Percentiles rank a stretch among this genome's conserved stretches.
Evolutionary conservation across 2,888 invertebrate species (phyloP).

Genomic region (Euzetes globulus): DNA sequence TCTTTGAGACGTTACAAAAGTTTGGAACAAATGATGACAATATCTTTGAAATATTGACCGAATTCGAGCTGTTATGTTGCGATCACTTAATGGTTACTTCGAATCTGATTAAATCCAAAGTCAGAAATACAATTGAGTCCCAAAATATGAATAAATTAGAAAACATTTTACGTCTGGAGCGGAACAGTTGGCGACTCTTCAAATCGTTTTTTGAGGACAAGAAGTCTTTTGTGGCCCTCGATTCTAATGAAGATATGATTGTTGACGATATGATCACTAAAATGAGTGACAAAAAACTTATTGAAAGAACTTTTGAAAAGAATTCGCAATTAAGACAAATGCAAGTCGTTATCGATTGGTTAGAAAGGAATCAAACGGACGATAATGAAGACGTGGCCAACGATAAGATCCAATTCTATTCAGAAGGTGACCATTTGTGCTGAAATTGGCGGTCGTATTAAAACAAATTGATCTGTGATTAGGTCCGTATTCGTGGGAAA

Average conservation of each 20-base stretch:
- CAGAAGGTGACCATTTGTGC: constrained; percentile 54
- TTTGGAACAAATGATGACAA: constrained; percentile 42
- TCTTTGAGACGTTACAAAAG: constrained; percentile 22
- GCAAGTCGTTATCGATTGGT: constrained; percentile 84
- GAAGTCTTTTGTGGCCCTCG: constrained; percentile 44
- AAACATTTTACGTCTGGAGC: constrained; percentile 62
- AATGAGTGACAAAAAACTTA: constrained; percentile 57
- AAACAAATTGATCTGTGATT: background rate
- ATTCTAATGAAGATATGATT: constrained; percentile 38
- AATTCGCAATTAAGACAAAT: constrained; percentile 53
- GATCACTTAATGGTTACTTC: constrained; percentile 55
- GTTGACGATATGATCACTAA: constrained; percentile 41
- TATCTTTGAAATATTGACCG: constrained; percentile 57
- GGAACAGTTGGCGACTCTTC: constrained; percentile 79
- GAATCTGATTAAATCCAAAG: constrained; percentile 48
- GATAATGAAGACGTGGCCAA: constrained; percentile 48
- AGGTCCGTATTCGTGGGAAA: constrained; percentile 56
- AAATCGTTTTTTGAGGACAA: constrained; percentile 75
- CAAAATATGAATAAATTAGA: constrained; percentile 33
- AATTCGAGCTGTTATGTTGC: constrained; percentile 59
- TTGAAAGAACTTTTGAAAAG: constrained; percentile 55
- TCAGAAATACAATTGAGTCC: constrained; percentile 29
- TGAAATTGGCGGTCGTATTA: background rate
- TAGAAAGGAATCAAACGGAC: constrained; percentile 70
- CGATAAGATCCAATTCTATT: constrained; percentile 61